These are phyloP conservation scores for Automeris io DNA, from an alignment of 2,888 invertebrate species.

Conservation along the genomic window DNA sequence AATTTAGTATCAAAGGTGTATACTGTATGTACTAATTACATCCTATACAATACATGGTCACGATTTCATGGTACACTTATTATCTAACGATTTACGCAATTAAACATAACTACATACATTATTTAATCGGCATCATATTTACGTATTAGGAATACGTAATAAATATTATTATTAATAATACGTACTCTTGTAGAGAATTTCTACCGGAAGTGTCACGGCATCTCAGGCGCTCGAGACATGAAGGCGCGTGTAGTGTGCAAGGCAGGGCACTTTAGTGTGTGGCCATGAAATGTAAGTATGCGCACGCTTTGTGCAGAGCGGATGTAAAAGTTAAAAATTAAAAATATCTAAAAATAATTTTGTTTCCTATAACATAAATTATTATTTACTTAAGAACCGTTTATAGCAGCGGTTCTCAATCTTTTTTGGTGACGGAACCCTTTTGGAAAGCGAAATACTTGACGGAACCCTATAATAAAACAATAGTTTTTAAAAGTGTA, in stretches of 20 bases:
- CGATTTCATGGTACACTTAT: slow-evolving; percentile 12
- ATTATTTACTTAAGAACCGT: no score
- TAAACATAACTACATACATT: slow-evolving; percentile 9
- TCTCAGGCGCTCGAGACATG: slow-evolving; percentile 15
- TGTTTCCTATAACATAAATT: background rate
- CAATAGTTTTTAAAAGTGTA: no score
- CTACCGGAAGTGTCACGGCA: slow-evolving; percentile 42
- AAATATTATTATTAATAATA: slow-evolving; percentile 11
- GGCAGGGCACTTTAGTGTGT: slow-evolving; percentile 25
- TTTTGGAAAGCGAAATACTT: no score
- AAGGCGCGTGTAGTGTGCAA: slow-evolving; percentile 24
- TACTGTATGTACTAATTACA: slow-evolving; percentile 3
- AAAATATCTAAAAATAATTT: background rate
- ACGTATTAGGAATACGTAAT: slow-evolving; percentile 15
- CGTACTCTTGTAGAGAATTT: slow-evolving; percentile 28
- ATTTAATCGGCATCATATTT: slow-evolving; percentile 4
- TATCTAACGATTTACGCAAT: slow-evolving; percentile 22
- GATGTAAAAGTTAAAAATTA: slow-evolving; percentile 15
- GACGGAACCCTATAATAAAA: no score
- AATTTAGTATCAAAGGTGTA: background rate
- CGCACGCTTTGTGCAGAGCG: slow-evolving; percentile 7
- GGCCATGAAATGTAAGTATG: slow-evolving; percentile 27
- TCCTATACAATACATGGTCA: background rate
- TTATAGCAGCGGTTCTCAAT: no score
- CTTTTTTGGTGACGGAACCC: no score